Base-by-base conservation (phyloP, 37 sponge, comb jelly and placozoan genomes). In the Cliona cf. orientalis region DNA sequence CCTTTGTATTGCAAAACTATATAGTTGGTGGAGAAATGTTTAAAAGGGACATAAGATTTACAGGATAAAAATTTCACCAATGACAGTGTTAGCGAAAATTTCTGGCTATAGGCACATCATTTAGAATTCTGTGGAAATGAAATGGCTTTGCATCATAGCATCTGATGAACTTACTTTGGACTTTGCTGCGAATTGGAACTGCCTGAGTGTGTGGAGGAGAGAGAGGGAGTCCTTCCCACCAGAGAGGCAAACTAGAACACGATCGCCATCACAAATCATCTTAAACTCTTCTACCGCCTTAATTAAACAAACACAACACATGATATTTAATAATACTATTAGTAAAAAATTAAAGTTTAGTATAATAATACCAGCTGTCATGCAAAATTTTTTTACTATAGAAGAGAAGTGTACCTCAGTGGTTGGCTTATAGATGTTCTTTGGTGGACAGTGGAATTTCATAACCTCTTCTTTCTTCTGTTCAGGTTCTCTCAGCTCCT, bases 161-260 rank as follows among this genome's bases (percentile, higher is more conserved):
- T 14, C 9, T 14, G 14, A 14, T 49, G 53, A 49, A 61, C 37
- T 25, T 25, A 87, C 89, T 60, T 84, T 94, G 6, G 88, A 49
- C 41, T 53, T 82, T 44, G 94, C 89, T n/a, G 66, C 32, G 57
- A 82, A 91, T 73, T 90, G 92, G 86, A 88, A 96, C 85, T 96
- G 97, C 5, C 79, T 66, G 17, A 96, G 78, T 4, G 97, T 81
- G 75, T 96, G 97, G 32, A 96, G 90, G 58, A 96, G 81, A 25
- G 97, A 96, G 42, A 96, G 87, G 2, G 97, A 96, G 63, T 96
- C 97, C 59, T 96, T 96, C 46, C 97, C 97, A 37, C 97, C 97
- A 36, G 97, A 96, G 72, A 96, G 72, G 81, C 94, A 93, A 78
- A 96, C 91, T 2, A 96, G 71, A 0, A 96, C 83, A 25, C 89